phyloP scores from a whole-genome alignment of 92 coral and sea anemone species.

The Bergia puertoricense region DNA sequence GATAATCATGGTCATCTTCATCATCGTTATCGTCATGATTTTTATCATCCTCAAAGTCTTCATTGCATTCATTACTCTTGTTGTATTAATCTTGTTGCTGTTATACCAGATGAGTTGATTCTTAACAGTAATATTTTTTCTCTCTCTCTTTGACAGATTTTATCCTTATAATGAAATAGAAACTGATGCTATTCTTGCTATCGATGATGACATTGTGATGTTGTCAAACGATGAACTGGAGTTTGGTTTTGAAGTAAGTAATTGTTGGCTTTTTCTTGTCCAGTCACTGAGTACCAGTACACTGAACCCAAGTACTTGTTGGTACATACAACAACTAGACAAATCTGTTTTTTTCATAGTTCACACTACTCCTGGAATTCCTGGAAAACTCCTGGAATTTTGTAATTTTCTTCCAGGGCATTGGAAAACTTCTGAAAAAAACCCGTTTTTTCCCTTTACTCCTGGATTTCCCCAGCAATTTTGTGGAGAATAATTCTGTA shows the following conservation, averaged over 20 bases:
- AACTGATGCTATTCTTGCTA: slow-evolving; percentile 96
- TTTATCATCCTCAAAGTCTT: not conserved
- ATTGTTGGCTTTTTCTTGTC: not conserved
- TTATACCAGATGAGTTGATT: no score
- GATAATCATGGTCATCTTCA: no score
- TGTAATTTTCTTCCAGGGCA: no score
- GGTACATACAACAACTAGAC: not conserved
- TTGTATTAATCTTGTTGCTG: not conserved
- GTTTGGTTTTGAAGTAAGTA: slow-evolving; percentile 92
- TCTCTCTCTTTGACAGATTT: slow-evolving; percentile 58
- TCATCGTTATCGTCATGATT: not conserved
- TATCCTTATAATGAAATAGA: slow-evolving; percentile 94
- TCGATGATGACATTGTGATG: slow-evolving; percentile 97
- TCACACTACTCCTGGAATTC: no score
- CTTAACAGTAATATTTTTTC: not conserved
- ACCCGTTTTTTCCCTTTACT: no score
- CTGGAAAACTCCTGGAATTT: no score
- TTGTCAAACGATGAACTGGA: slow-evolving; percentile 93
- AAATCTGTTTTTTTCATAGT: no score
- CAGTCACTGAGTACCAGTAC: not conserved
- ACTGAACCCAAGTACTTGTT: not conserved
- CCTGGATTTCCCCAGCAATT: no score
- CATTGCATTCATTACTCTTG: no score
- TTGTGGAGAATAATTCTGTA: no score
- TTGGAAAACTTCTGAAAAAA: no score